These are phyloP conservation scores for Erythrolamprus reginae DNA, from an alignment of 2,113 vertebrate genomes.

Conservation along the genomic window DNA sequence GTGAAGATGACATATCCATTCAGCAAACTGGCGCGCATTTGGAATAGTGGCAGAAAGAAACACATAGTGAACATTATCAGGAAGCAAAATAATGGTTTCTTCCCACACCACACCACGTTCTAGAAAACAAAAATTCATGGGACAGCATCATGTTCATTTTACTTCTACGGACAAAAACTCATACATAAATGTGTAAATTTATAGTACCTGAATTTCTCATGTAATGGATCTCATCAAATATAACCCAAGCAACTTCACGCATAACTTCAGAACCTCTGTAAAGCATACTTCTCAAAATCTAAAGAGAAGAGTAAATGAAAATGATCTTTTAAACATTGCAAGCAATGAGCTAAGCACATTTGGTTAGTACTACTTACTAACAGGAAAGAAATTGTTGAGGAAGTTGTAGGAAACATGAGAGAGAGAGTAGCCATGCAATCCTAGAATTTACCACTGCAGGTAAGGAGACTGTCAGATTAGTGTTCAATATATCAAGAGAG, in stretches of 20 bases:
- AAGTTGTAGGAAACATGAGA: not conserved
- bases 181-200: not conserved
- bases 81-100: slow-evolving; percentile 97
- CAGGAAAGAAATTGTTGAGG: not conserved
- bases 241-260: slow-evolving; percentile 96
- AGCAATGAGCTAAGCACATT: not conserved
- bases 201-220: slow-evolving; percentile 92
- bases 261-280: slow-evolving; percentile 98
- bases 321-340: not conserved
- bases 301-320: not conserved
- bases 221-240: slow-evolving; percentile 99
- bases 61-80: slow-evolving; percentile 97
- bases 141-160: not conserved
- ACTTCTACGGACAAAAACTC: not conserved
- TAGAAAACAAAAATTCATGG: slow-evolving; percentile 53
- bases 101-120: slow-evolving; percentile 99
- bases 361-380: not conserved
- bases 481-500: not conserved
- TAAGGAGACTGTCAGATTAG: not conserved
- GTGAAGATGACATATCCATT: slow-evolving; percentile 98
- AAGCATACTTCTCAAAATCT: slow-evolving; percentile 98
- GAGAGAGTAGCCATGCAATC: not conserved
- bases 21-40: slow-evolving; percentile 95
- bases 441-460: not conserved
- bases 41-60: slow-evolving; percentile 98